Conservation (phyloP, 2,797 vertebrate species). For the Rhodeus uyekii region DNA sequence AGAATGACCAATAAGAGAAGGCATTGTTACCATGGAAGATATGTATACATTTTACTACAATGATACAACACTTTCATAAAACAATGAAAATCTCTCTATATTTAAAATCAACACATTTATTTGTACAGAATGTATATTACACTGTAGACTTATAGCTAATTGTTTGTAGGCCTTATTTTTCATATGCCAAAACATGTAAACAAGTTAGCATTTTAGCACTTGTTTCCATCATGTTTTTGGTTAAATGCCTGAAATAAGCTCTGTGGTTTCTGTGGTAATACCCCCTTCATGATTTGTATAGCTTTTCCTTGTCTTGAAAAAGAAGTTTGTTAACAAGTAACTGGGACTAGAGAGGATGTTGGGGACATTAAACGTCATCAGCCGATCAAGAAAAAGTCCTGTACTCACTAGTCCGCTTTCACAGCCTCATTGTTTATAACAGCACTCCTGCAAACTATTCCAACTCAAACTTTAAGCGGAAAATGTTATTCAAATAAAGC, state of each 20-base stretch:
- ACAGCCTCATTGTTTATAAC: too few relatives aligned
- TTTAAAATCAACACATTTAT: not conserved
- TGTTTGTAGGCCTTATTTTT: not conserved
- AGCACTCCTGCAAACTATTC: too few relatives aligned
- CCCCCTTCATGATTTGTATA: not conserved
- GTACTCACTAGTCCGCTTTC: too few relatives aligned
- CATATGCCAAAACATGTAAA: not conserved
- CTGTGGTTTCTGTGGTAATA: not conserved
- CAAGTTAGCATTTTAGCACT: not conserved
- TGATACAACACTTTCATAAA: not conserved
- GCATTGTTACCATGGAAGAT: not conserved
- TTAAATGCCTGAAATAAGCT: not conserved
- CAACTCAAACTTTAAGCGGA: not conserved
- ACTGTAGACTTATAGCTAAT: not conserved
- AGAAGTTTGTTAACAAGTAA: not conserved
- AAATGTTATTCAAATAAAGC: not conserved
- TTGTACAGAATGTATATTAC: not conserved
- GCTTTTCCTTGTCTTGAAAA: not conserved
- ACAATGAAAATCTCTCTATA: not conserved
- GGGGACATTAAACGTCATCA: not conserved
- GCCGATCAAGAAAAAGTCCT: not conserved
- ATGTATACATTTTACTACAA: not conserved
- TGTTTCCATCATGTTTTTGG: not conserved
- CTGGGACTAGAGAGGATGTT: not conserved
- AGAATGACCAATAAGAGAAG: not conserved